Evolutionary conservation across 2,888 invertebrate species (phyloP), one percentile per base, ranked within the genome.

Genomic region (Emmelina monodactyla): DNA sequence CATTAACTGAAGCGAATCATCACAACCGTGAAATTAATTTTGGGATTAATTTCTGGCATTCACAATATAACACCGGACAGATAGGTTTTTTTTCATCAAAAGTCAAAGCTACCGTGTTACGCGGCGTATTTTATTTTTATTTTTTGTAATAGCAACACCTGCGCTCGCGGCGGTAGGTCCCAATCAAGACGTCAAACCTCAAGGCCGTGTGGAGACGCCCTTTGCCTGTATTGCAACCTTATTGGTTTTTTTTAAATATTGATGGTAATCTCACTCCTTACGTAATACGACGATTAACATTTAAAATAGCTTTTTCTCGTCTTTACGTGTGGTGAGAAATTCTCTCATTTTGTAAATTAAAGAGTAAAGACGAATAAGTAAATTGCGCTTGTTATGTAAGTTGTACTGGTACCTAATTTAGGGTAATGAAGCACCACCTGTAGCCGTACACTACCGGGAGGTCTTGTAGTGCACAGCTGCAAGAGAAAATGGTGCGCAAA

Each of bases 111-210:
- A 57, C 70, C 63, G 70, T 62, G 58, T 73, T 76, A 78, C 78
- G 72, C 70, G 62, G 42, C 43, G 53, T 54, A 59, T 73, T n/a
- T n/a, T n/a, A n/a, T n/a, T n/a, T n/a, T n/a, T n/a, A n/a, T n/a
- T 75, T 70, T 76, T 69, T 69, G 55, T 66, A 48, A 49, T 56
- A 53, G 46, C 45, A 69, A 72, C 78, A 78, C 78, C 78, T 73
- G 78, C 76, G 58, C 64, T 28, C 71, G 69, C 73, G 72, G 76
- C 76, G 78, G 78, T 79, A 67, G 78, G 78, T 79, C 78, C 60
- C 72, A 72, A 76, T 75, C 78, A 75, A 78, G 76, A 75, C 76
- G 67, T 78, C 76, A 79, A 73, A 72, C 64, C 72, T 69, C 75
- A 79, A 78, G 78, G 78, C 64, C 72, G 67, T 41, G 50, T 46